Evolutionary conservation across 2,797 vertebrate species (phyloP).

Genomic region (Glyptemys insculpta): DNA sequence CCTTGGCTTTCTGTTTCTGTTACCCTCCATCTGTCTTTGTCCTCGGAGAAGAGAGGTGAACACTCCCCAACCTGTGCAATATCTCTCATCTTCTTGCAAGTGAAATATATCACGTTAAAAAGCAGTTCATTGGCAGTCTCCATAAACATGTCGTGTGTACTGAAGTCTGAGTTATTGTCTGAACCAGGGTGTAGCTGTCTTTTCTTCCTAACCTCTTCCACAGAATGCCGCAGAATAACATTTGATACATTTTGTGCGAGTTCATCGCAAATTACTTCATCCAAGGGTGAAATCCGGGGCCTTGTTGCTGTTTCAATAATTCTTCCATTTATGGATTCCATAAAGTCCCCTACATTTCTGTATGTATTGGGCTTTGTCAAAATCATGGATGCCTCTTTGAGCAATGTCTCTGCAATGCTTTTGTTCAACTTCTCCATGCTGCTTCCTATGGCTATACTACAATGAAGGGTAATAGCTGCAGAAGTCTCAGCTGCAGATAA

Average conservation of each 20-base stretch:
- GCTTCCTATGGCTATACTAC: conserved; percentile 85
- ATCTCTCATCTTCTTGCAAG: conserved; percentile 90
- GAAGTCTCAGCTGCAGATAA: conserved; percentile 87
- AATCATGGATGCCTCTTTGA: conserved; percentile 88
- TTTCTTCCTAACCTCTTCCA: conserved; percentile 89
- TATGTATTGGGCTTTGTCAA: conserved; percentile 87
- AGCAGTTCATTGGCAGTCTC: conserved; percentile 90
- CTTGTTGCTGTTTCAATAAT: conserved; percentile 88
- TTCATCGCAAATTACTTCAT: conserved; percentile 85
- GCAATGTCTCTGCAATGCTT: conserved; percentile 89
- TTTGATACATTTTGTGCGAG: conserved; percentile 91
- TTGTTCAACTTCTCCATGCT: conserved; percentile 87
- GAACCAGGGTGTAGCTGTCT: conserved; percentile 76
- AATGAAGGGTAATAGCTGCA: conserved; percentile 84
- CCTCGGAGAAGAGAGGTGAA: conserved; percentile 75
- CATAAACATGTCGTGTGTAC: conserved; percentile 84
- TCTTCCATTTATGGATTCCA: conserved; percentile 89
- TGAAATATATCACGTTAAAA: conserved; percentile 89
- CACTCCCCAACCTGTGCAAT: conserved; percentile 81
- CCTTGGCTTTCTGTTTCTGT: conserved; percentile 70
- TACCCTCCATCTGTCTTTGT: conserved; percentile 61
- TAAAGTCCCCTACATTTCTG: conserved; percentile 86
- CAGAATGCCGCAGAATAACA: conserved; percentile 89
- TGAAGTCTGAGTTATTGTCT: conserved; percentile 64
- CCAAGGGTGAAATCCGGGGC: conserved; percentile 80